A percentile compares a stretch with the other conserved stretches of the same genome.
These are phyloP conservation scores for Xestia xanthographa DNA, from an alignment of 2,888 invertebrate genomes.

Conservation along the genomic window DNA sequence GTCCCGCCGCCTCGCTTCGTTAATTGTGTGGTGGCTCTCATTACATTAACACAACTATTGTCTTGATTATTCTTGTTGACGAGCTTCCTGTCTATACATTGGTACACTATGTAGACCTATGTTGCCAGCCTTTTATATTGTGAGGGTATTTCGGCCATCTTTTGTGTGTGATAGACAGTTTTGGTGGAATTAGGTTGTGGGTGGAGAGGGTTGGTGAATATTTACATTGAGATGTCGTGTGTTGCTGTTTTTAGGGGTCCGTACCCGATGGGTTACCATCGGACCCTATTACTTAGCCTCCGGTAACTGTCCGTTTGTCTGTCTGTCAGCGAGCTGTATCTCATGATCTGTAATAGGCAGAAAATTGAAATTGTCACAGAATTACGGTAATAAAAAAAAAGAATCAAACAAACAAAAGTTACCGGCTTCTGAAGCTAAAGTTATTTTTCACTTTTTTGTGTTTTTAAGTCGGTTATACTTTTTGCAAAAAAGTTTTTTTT, in stretches of 20 bases:
- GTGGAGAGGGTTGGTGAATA: not conserved
- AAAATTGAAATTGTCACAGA: too few species aligned
- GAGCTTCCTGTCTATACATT: conserved; percentile 58
- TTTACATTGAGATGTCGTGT: not conserved
- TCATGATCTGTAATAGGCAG: too few species aligned
- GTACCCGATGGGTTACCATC: too few species aligned
- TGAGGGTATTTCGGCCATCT: conserved; percentile 34
- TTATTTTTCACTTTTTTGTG: too few species aligned
- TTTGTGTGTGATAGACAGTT: conserved; percentile 36
- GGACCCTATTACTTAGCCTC: too few species aligned
- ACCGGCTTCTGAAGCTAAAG: too few species aligned
- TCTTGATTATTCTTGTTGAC: conserved; percentile 73
- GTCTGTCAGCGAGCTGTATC: too few species aligned
- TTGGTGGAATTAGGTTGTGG: conserved; percentile 7
- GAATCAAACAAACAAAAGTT: too few species aligned
- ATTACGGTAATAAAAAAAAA: too few species aligned
- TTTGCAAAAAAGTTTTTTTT: too few species aligned
- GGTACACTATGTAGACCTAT: conserved; percentile 11
- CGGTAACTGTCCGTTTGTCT: too few species aligned
- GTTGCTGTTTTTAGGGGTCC: not conserved
- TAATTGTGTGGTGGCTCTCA: conserved; percentile 73
- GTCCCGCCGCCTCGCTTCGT: conserved; percentile 65
- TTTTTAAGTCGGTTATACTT: too few species aligned
- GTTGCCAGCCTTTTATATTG: conserved; percentile 50
- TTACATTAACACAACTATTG: conserved; percentile 74